Conservation (phyloP, 2,888 invertebrate species). For the Lasioglossum calceatum region DNA sequence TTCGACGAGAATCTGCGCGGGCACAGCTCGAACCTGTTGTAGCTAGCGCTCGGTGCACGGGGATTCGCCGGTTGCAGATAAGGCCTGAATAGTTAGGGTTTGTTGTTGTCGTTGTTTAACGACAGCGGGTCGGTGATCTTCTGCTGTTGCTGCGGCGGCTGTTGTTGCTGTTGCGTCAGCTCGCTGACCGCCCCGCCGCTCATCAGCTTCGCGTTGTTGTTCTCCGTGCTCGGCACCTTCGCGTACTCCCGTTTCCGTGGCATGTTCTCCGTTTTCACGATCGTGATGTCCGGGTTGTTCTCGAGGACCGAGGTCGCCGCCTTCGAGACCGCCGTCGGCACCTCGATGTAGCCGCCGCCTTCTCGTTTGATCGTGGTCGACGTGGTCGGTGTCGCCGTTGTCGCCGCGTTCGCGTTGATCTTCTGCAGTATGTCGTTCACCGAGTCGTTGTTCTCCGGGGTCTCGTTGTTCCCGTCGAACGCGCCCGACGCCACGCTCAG, state of each 20-base stretch:
- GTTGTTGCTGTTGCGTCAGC: conserved; percentile 68
- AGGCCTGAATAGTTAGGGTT: conserved; percentile 84
- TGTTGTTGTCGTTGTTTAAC: conserved; percentile 82
- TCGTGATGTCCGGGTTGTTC: conserved; percentile 87
- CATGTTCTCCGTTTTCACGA: conserved; percentile 86
- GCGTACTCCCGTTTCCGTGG: conserved; percentile 82
- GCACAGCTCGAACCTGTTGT: conserved; percentile 75
- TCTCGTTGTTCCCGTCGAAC: conserved; percentile 83
- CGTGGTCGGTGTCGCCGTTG: conserved; percentile 76
- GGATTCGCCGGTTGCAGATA: conserved; percentile 80
- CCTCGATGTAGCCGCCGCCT: conserved; percentile 82
- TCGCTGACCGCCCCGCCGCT: conserved; percentile 82
- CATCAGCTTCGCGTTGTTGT: conserved; percentile 83
- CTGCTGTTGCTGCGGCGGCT: conserved; percentile 64
- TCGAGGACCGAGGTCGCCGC: conserved; percentile 84
- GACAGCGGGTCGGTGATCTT: conserved; percentile 80
- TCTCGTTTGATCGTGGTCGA: conserved; percentile 84
- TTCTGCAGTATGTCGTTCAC: conserved; percentile 85
- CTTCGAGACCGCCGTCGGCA: conserved; percentile 79
- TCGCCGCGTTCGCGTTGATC: conserved; percentile 80
- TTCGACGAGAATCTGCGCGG: conserved; percentile 81
- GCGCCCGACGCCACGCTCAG: conserved; percentile 79
- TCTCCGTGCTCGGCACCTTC: conserved; percentile 83
- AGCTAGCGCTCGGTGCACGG: conserved; percentile 67
- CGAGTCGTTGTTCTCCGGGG: conserved; percentile 84